Base-by-base conservation (phyloP, 2,888 invertebrate species). In the Parnassius mnemosyne region DNA sequence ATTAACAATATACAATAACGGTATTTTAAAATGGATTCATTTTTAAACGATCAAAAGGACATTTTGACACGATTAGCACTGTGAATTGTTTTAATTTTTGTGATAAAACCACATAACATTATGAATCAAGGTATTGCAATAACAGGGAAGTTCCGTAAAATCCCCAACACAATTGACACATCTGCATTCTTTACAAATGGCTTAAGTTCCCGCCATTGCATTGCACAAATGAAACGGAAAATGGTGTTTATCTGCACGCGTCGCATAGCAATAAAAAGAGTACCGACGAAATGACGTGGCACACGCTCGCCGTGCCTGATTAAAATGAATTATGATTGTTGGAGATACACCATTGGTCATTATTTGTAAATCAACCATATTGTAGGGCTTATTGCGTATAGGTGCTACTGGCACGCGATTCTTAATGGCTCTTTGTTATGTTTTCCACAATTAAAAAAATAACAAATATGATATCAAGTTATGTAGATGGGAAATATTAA, bases 311-410 rank as follows among this genome's bases (percentile, higher is more conserved):
- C 68, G 69, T 68, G 69, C 61, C 76, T 79, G 81, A 83, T 84
- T 85, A 82, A 82, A 78, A 81, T 79, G 78, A 80, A 81, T 83
- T 81, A 83, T 80, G 78, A 78, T 83, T 81, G 81, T 79, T 77
- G 70, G 76, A 79, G 74, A 76, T 79, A 76, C 78, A 74, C 76
- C 77, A 78, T 78, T 75, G 77, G 79, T 85, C 79, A 87, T 89
- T 89, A 89, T 88, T 87, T 87, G 83, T 87, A 84, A 85, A 89
- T 89, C 85, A 88, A 79, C 80, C 76, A 77, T 74, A 78, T 69
- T 71, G 72, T 70, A 71, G 72, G 71, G 75, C 74, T 74, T 75
- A 74, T 65, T 68, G 71, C 67, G 69, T 74, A 76, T 84, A 85
- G 84, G 85, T 83, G 79, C 74, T 68, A 65, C 42, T 54, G 60